Evolutionary conservation across 2,888 invertebrate species (phyloP).

Genomic region (Mythimna impura): DNA sequence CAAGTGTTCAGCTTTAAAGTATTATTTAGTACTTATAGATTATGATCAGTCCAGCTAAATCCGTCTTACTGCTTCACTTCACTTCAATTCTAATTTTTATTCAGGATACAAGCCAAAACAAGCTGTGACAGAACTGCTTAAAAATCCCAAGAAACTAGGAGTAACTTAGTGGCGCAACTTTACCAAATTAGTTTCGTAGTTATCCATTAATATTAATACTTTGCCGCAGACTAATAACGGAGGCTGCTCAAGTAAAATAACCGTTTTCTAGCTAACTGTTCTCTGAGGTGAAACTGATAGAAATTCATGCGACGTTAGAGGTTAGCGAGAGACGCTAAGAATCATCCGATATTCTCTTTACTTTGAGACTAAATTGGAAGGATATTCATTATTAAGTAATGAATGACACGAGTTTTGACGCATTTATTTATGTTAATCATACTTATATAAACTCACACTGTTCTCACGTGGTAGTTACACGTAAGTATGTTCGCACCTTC

Average conservation of each 20-base stretch:
- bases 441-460: neutral
- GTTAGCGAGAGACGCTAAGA: constrained; percentile 22
- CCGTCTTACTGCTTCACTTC: neutral
- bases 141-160: constrained; percentile 39
- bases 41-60: too few species aligned
- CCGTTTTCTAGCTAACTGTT: constrained; percentile 39
- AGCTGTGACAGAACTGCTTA: constrained; percentile 33
- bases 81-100: constrained; percentile 3
- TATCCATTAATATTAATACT: constrained; percentile 59
- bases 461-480: too few species aligned
- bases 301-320: constrained; percentile 58
- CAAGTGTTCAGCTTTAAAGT: too few species aligned
- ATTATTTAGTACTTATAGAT: neutral
- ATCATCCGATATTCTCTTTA: constrained; percentile 40
- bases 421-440: neutral
- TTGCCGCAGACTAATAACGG: constrained; percentile 45
- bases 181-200: constrained; percentile 51
- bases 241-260: constrained; percentile 38
- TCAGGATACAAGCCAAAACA: constrained; percentile 14
- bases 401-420: neutral
- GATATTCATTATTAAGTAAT: neutral
- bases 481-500: too few species aligned
- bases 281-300: constrained; percentile 57
- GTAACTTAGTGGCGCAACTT: constrained; percentile 27
- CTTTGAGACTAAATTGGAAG: constrained; percentile 5